Evolutionary conservation across 2,888 invertebrate species (phyloP).

Genomic region (Thyatira batis): DNA sequence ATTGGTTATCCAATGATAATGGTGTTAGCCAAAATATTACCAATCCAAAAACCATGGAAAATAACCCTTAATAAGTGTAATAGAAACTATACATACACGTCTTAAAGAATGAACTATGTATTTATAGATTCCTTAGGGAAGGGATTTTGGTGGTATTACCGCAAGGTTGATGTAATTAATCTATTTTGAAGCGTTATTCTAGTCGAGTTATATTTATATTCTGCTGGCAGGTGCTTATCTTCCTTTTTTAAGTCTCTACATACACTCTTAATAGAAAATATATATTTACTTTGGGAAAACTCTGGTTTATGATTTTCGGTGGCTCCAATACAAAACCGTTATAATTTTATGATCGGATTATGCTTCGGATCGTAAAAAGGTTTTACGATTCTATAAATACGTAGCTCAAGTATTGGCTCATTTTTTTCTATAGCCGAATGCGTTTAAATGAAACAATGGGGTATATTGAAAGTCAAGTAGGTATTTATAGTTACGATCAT

Average conservation of each 20-base stretch:
- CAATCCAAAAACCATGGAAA: too few species aligned
- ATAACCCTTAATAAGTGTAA: too few species aligned
- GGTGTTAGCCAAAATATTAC: too few species aligned
- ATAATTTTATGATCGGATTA: conserved; percentile 71
- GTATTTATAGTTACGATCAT: conserved; percentile 3
- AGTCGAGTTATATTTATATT: conserved; percentile 7
- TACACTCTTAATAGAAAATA: conserved; percentile 21
- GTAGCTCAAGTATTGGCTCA: conserved; percentile 50
- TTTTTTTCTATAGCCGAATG: conserved; percentile 34
- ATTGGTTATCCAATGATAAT: too few species aligned
- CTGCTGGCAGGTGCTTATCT: conserved; percentile 6
- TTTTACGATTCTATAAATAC: conserved; percentile 73
- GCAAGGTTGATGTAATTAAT: background rate
- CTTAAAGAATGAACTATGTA: too few species aligned
- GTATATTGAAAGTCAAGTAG: conserved; percentile 1
- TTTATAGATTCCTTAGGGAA: background rate
- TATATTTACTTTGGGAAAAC: conserved; percentile 37
- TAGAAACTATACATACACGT: too few species aligned
- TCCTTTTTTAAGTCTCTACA: conserved; percentile 15
- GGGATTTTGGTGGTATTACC: background rate
- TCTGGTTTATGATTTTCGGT: conserved; percentile 61
- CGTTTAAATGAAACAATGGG: conserved; percentile 30
- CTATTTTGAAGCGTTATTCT: background rate
- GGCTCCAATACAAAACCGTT: conserved; percentile 55
- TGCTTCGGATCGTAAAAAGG: conserved; percentile 62